phyloP scores from a whole-genome alignment of 2,888 invertebrate genomes.

The Caenorhabditis angaria region DNA sequence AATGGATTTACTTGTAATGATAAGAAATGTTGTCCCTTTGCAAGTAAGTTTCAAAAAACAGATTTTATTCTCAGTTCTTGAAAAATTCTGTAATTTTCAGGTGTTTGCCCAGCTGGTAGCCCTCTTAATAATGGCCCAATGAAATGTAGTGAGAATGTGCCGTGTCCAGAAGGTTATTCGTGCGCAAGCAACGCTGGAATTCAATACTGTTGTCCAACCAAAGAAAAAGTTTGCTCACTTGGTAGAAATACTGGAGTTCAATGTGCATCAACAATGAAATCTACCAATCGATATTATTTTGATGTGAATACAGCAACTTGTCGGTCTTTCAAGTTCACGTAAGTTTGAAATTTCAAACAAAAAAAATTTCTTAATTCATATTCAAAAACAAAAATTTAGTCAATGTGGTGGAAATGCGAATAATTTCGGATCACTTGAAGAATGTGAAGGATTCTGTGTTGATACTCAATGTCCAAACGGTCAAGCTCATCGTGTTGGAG shows the following conservation, averaged over 20 bases:
- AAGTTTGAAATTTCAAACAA: background rate
- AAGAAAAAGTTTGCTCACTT: conserved; percentile 53
- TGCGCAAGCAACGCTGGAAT: conserved; percentile 67
- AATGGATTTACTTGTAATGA: conserved; percentile 65
- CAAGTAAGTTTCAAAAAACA: conserved; percentile 30
- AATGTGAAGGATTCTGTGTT: conserved; percentile 72
- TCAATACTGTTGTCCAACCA: conserved; percentile 68
- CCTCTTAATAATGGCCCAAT: conserved; percentile 67
- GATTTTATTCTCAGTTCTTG: background rate
- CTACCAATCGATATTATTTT: conserved; percentile 57
- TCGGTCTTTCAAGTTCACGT: conserved; percentile 58
- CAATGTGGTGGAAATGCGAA: conserved; percentile 71
- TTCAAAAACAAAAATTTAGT: too few relatives aligned
- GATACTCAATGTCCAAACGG: conserved; percentile 66
- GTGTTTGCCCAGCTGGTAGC: conserved; percentile 67
- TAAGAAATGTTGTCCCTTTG: conserved; percentile 68
- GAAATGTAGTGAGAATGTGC: conserved; percentile 61
- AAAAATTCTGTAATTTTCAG: conserved; percentile 25
- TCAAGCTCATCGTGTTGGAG: conserved; percentile 65
- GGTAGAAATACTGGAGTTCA: conserved; percentile 50
- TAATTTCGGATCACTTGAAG: conserved; percentile 69
- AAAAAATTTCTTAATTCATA: background rate
- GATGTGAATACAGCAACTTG: conserved; percentile 54
- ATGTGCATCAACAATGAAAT: conserved; percentile 51
- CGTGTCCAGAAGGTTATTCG: conserved; percentile 68